Evolutionary conservation across 2,888 invertebrate species (phyloP).

Genomic region (Smittia aterrima): DNA sequence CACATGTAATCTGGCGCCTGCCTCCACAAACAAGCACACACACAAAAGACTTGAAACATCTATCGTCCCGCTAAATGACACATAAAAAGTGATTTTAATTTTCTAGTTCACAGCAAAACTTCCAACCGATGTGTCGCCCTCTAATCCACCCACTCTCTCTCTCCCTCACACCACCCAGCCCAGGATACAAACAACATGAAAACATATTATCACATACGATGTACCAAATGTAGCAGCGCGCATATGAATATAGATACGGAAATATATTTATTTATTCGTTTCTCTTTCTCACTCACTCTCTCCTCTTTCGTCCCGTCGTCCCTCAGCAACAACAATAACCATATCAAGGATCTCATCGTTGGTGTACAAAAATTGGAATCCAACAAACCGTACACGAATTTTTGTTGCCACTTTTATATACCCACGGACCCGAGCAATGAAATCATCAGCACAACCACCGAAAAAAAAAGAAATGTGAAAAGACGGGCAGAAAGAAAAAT

Average conservation of each 20-base stretch:
- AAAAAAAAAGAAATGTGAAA: not conserved
- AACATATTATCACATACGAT: constrained; percentile 26
- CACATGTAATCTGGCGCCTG: constrained; percentile 37
- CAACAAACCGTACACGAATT: constrained; percentile 9
- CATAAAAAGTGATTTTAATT: constrained; percentile 39
- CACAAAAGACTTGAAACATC: not conserved
- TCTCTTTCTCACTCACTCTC: not conserved
- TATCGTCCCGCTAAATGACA: constrained; percentile 16
- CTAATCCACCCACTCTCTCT: no score
- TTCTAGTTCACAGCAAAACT: constrained; percentile 25
- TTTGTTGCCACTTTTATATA: not conserved
- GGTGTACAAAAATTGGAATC: not conserved
- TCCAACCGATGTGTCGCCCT: not conserved
- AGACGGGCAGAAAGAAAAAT: not conserved
- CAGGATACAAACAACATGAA: constrained; percentile 10
- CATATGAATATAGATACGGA: constrained; percentile 19
- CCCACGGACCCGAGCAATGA: constrained; percentile 12
- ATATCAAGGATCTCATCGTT: constrained; percentile 12
- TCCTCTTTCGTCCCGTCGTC: not conserved
- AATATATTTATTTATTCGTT: constrained; percentile 19
- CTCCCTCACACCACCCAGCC: not conserved
- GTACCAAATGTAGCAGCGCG: constrained; percentile 15
- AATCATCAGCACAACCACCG: constrained; percentile 9
- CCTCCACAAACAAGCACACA: constrained; percentile 9
- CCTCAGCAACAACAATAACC: not conserved